Percentiles rank a stretch among this genome's conserved stretches.
Conservation (phyloP, 2,113 vertebrate genomes). For the Aramus guarauna region DNA sequence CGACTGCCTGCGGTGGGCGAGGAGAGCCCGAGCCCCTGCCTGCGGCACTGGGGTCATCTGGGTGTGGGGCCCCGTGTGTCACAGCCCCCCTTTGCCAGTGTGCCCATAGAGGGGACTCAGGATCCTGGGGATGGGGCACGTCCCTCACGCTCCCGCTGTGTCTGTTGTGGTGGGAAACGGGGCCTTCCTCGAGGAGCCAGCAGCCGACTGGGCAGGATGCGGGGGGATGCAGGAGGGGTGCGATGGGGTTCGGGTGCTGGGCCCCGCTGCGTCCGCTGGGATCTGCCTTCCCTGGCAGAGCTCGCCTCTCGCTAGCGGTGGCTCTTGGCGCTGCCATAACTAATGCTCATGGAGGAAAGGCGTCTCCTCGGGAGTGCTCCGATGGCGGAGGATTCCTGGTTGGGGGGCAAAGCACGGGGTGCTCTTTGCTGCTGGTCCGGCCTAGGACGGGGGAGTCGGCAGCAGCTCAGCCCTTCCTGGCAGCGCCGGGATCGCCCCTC, state of each 20-base stretch:
- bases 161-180: accelerated
- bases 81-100: not conserved
- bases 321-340: not conserved
- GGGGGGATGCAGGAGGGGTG: not conserved
- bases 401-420: no score
- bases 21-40: not conserved
- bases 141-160: accelerated
- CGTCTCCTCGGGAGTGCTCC: not conserved
- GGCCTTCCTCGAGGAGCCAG: not conserved
- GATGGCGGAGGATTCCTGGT: not conserved
- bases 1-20: accelerated
- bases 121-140: not conserved
- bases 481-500: not conserved
- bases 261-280: not conserved
- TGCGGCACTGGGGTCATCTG: accelerated
- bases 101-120: no score
- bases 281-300: not conserved
- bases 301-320: no score
- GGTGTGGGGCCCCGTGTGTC: accelerated
- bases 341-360: not conserved
- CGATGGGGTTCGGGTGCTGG: not conserved
- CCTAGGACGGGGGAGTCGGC: not conserved
- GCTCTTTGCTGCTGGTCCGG: accelerated
- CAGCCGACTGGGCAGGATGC: accelerated
- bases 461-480: not conserved